Evolutionary conservation across 1,140 invertebrate species (phyloP).

Genomic region (Drosophila obscura): DNA sequence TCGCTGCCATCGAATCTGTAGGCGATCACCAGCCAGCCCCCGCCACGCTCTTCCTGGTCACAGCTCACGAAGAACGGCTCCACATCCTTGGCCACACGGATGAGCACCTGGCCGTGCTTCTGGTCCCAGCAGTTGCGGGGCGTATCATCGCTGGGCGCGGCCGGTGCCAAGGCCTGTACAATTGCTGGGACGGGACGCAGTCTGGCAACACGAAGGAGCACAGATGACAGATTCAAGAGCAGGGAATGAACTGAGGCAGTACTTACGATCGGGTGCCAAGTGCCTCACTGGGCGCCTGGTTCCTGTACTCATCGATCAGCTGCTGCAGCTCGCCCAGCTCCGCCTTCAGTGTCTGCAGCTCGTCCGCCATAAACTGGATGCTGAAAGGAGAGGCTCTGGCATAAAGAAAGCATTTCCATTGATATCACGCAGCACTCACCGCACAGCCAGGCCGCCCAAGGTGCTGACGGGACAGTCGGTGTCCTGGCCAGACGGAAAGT

Average conservation of each 20-base stretch:
- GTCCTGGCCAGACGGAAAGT: neutral
- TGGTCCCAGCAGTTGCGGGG: constrained; percentile 53
- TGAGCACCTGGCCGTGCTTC: constrained; percentile 52
- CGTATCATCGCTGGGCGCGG: constrained; percentile 12
- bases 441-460: constrained; percentile 40
- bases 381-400: constrained; percentile 3
- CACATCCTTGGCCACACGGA: constrained; percentile 21
- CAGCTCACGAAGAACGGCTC: constrained; percentile 87
- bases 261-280: constrained; percentile 39
- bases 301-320: constrained; percentile 52
- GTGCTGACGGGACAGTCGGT: constrained; percentile 43
- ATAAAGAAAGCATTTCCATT: neutral
- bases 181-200: neutral
- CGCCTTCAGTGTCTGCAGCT: constrained; percentile 31
- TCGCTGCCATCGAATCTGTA: constrained; percentile 87
- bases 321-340: constrained; percentile 53
- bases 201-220: neutral
- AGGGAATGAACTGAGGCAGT: too few relatives aligned
- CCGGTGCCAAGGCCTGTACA: neutral
- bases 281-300: neutral
- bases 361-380: constrained; percentile 46
- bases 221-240: neutral
- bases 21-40: constrained; percentile 88
- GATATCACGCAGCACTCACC: constrained; percentile 32
- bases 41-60: constrained; percentile 83